Percentiles rank a stretch among this genome's conserved stretches.
These are phyloP conservation scores for Trimorus sp. DNA, from an alignment of 2,888 invertebrate species.

Conservation along the genomic window DNA sequence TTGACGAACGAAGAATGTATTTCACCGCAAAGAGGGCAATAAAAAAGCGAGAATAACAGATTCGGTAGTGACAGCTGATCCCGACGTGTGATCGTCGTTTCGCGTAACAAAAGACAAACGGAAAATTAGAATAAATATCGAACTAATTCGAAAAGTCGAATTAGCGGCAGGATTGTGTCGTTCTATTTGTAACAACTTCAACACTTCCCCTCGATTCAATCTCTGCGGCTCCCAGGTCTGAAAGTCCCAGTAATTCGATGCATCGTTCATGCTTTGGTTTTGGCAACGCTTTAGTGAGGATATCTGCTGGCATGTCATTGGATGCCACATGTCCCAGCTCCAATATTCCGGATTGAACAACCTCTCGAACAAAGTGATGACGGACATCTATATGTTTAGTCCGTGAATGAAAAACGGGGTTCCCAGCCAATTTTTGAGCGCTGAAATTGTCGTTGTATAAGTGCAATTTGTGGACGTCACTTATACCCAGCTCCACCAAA, in stretches of 20 bases:
- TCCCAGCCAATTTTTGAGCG: constrained; percentile 42
- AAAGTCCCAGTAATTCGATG: background rate
- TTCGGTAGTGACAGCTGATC: too few species aligned
- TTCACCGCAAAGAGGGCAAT: too few species aligned
- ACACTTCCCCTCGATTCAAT: constrained; percentile 25
- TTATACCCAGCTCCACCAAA: background rate
- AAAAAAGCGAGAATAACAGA: too few species aligned
- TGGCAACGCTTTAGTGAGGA: constrained; percentile 27
- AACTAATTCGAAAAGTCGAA: too few species aligned
- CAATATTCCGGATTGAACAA: constrained; percentile 26
- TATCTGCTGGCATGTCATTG: constrained; percentile 49
- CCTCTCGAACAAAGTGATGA: too few species aligned
- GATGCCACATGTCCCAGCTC: constrained; percentile 20
- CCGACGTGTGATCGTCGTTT: too few species aligned
- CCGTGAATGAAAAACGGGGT: constrained; percentile 44
- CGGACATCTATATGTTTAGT: constrained; percentile 64
- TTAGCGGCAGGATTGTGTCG: too few species aligned
- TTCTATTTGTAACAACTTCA: too few species aligned
- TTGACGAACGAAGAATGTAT: too few species aligned
- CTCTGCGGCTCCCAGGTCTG: background rate
- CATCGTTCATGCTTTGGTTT: background rate
- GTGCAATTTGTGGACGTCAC: background rate
- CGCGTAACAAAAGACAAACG: too few species aligned
- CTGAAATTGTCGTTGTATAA: constrained; percentile 1
- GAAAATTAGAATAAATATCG: too few species aligned